Percentiles rank a stretch among this genome's conserved stretches.
phyloP scores from a whole-genome alignment of 1,140 invertebrate genomes.

The Hypsibius dujardini region DNA sequence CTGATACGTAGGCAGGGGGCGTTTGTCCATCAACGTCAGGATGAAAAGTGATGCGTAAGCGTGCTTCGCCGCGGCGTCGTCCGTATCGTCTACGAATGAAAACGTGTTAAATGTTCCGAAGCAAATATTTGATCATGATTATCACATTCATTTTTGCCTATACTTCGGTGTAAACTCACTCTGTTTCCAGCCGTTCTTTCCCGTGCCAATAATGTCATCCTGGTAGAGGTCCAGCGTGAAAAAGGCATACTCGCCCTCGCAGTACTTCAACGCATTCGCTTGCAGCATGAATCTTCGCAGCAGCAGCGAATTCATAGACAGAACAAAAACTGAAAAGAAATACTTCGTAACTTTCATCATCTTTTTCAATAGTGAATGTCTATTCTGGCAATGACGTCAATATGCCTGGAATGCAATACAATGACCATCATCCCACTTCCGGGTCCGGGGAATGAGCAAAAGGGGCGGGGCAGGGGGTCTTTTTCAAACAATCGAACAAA shows the following conservation, averaged over 20 bases:
- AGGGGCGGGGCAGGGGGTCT: too few relatives aligned
- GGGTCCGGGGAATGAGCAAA: too few relatives aligned
- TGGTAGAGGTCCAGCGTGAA: background rate
- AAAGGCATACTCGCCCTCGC: constrained; percentile 16
- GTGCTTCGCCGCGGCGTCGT: constrained; percentile 7
- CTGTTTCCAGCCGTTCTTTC: constrained; percentile 11
- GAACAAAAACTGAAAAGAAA: constrained; percentile 8
- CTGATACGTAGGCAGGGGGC: background rate
- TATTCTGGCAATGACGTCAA: too few relatives aligned
- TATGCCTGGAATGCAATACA: too few relatives aligned
- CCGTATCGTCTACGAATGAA: background rate
- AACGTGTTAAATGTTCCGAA: too few relatives aligned
- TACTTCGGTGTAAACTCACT: background rate
- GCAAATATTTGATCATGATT: too few relatives aligned
- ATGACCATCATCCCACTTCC: too few relatives aligned
- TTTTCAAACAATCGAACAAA: too few relatives aligned
- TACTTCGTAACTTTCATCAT: too few relatives aligned
- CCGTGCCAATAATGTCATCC: constrained; percentile 2
- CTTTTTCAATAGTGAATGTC: too few relatives aligned
- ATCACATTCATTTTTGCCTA: background rate
- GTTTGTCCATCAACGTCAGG: constrained; percentile 8
- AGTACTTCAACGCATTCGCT: background rate
- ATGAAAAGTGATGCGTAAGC: background rate
- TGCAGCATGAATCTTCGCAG: constrained; percentile 5
- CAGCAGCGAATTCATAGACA: background rate